Percentiles rank a stretch among this genome's conserved stretches.
These are phyloP conservation scores for Gavia stellata DNA, from an alignment of 2,113 vertebrate genomes.

Conservation along the genomic window DNA sequence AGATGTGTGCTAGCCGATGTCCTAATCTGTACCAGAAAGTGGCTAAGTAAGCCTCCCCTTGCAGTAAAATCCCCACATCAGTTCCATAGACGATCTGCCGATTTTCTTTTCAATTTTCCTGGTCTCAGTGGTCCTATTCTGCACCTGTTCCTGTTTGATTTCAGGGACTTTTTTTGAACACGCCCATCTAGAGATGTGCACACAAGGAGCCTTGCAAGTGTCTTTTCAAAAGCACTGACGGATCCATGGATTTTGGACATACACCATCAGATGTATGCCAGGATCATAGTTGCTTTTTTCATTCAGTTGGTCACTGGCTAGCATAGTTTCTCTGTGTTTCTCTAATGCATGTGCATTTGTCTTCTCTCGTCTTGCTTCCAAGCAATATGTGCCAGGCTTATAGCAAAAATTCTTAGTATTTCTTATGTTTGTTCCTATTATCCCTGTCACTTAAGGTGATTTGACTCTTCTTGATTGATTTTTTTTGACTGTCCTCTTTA, in stretches of 20 bases:
- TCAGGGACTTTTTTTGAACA: background rate
- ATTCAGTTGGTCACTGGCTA: background rate
- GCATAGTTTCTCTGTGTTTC: background rate
- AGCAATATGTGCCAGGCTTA: background rate
- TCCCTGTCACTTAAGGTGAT: background rate
- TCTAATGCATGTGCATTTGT: background rate
- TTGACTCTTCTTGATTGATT: background rate
- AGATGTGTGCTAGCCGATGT: background rate
- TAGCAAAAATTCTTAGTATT: background rate
- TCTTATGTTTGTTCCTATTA: background rate
- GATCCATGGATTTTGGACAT: background rate
- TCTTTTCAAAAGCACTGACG: background rate
- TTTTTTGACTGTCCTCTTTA: background rate
- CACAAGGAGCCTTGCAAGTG: background rate
- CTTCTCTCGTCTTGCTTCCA: background rate
- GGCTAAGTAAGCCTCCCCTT: background rate
- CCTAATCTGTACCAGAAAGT: background rate
- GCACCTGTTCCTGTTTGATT: background rate
- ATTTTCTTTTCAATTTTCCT: background rate
- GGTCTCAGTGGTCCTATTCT: background rate
- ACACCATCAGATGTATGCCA: background rate
- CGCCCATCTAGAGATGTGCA: background rate
- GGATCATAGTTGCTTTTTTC: background rate
- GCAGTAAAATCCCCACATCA: background rate
- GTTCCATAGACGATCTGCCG: background rate